These are phyloP conservation scores for Megalurothrips usitatus DNA, from an alignment of 2,888 invertebrate genomes.

Conservation along the genomic window DNA sequence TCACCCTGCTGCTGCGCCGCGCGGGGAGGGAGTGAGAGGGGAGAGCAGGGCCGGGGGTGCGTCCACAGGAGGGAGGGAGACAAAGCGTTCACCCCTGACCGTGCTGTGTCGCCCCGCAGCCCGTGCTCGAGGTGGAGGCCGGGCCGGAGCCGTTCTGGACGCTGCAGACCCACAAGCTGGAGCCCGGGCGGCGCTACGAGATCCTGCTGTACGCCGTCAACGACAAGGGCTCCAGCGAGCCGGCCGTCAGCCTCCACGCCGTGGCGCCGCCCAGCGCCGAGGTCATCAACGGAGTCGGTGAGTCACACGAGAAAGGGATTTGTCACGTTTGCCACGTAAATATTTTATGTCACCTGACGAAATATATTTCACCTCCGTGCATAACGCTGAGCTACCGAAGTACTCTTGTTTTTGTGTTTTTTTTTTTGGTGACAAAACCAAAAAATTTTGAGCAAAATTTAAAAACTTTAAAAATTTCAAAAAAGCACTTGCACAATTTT, in stretches of 20 bases:
- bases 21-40: background rate
- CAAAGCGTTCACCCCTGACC: too few relatives aligned
- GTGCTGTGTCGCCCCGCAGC: background rate
- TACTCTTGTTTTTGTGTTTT: too few relatives aligned
- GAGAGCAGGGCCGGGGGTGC: background rate
- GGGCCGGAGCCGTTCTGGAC: conserved; percentile 65
- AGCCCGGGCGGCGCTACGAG: conserved; percentile 72
- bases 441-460: too few relatives aligned
- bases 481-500: too few relatives aligned
- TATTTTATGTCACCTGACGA: too few relatives aligned
- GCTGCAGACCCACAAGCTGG: conserved; percentile 58
- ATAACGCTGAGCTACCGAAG: too few relatives aligned
- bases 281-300: conserved; percentile 18
- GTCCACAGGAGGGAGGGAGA: background rate
- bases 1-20: background rate
- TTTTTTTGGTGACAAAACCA: too few relatives aligned
- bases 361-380: too few relatives aligned
- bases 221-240: conserved; percentile 69
- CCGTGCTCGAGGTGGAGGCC: conserved; percentile 32
- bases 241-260: conserved; percentile 56
- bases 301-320: too few relatives aligned
- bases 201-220: conserved; percentile 78
- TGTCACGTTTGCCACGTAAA: too few relatives aligned
- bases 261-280: conserved; percentile 3
- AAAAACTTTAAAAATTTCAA: too few relatives aligned